Conservation (phyloP, 2,888 invertebrate genomes). For the Argynnis bischoffii region DNA sequence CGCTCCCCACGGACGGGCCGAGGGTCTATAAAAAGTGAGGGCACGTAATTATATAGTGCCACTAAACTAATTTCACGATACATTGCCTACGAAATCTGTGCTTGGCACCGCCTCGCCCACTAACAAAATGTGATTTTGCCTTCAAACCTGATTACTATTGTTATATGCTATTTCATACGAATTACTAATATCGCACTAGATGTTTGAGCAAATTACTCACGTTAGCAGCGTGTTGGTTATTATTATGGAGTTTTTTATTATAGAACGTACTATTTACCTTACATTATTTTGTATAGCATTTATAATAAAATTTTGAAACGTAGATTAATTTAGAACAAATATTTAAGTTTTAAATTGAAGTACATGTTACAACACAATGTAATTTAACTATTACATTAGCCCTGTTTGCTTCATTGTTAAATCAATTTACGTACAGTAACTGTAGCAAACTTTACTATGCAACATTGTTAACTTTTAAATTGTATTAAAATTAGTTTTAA, state of each 20-base stretch:
- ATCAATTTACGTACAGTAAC: too few relatives aligned
- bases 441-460: too few relatives aligned
- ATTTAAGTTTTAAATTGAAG: too few relatives aligned
- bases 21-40: slow-evolving; percentile 76
- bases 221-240: slow-evolving; percentile 38
- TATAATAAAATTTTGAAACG: slow-evolving; percentile 10
- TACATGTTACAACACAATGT: too few relatives aligned
- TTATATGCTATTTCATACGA: slow-evolving; percentile 77
- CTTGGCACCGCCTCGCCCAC: slow-evolving; percentile 76
- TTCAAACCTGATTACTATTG: slow-evolving; percentile 77
- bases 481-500: too few relatives aligned
- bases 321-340: too few relatives aligned
- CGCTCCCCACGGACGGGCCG: slow-evolving; percentile 49
- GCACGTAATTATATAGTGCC: slow-evolving; percentile 81
- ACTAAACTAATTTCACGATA: slow-evolving; percentile 83
- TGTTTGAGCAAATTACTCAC: slow-evolving; percentile 55
- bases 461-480: too few relatives aligned
- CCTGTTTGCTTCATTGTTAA: too few relatives aligned
- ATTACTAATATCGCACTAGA: slow-evolving; percentile 68
- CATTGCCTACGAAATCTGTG: slow-evolving; percentile 81
- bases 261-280: background rate
- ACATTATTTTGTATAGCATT: background rate
- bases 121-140: slow-evolving; percentile 74
- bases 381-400: too few relatives aligned
- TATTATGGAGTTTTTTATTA: slow-evolving; percentile 22